Base-by-base conservation (phyloP, 2,113 vertebrate genomes). In the Barnardius zonarius region DNA sequence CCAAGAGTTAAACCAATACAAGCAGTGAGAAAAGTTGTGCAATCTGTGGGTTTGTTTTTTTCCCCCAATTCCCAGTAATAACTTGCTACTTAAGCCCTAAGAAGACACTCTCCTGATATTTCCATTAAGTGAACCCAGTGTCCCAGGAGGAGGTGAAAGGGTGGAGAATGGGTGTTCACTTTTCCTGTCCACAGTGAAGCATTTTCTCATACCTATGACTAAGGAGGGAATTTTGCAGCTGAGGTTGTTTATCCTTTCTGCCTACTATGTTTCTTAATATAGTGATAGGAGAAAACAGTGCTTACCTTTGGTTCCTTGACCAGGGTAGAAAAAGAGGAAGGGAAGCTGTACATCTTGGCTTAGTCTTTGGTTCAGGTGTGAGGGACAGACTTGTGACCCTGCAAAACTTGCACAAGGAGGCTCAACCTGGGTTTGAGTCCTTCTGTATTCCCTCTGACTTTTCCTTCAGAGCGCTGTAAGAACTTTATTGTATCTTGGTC, bases 151-250 rank as follows among this genome's bases (percentile, higher is more conserved):
- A 80, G 70, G 27, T 69, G 30, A 93, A 88, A 88, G 82, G 85
- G 93, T 94, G 88, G 96, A 92, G 90, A 85, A 86, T 19, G 92
- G 86, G 95, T 93, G 95, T 94, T 97, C 49, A 86, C 92, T 90
- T 90, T 95, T 96, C 92, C 88, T 81, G 91, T 96, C 83, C 88
- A 10, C 37, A 88, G 59, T 13, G 44, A 83, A 88, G 15, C 73
- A 70, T 93, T 93, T 94, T 95, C 88, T 97, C 94, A 94, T 93
- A 94, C 83, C 64, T 93, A 83, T 95, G 94, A 97, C 96, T 96
- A 94, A 97, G 83, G 80, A 94, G 68, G 20, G 63, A 44, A 74
- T 93, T 93, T 88, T 88, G 14, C 63, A 81, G 48, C 68, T 67
- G 80, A 86, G 46, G 8, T 25, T 88, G 44, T 31, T 93, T 90